A percentile compares a stretch with the other conserved stretches of the same genome.
Conservation (phyloP, 1,140 invertebrate genomes). For the Eupristina koningsbergeri region DNA sequence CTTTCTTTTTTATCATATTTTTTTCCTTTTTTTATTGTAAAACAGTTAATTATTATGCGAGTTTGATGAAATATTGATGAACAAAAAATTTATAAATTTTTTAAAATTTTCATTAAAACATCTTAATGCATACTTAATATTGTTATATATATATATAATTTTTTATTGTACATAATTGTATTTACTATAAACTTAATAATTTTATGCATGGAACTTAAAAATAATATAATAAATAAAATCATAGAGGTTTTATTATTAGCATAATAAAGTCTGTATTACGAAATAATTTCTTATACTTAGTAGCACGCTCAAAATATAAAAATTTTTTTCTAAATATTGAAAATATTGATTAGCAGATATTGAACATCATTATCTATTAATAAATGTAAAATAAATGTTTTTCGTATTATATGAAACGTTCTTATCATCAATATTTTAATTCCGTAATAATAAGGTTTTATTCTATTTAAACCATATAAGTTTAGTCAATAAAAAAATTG, state of each 20-base stretch:
- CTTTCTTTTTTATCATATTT: too few relatives aligned
- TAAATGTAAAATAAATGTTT: not conserved
- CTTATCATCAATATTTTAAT: constrained; percentile 1
- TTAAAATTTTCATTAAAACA: too few relatives aligned
- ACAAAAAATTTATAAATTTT: too few relatives aligned
- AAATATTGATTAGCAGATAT: not conserved
- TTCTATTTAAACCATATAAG: not conserved
- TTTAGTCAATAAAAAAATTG: not conserved
- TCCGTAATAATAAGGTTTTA: not conserved
- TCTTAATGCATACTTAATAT: not conserved
- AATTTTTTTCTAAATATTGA: not conserved
- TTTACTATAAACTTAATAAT: not conserved
- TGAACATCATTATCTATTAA: not conserved
- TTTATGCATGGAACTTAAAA: too few relatives aligned
- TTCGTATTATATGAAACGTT: not conserved
- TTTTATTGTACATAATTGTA: not conserved
- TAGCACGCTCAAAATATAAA: not conserved
- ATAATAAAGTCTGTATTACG: not conserved
- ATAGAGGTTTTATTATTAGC: too few relatives aligned
- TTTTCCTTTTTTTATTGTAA: too few relatives aligned
- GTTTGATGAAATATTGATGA: too few relatives aligned
- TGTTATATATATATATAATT: not conserved
- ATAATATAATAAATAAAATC: too few relatives aligned
- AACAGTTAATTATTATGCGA: too few relatives aligned
- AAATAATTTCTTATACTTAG: not conserved